These are phyloP conservation scores for Zaprionus lachaisei DNA, from an alignment of 1,140 invertebrate genomes.

Conservation along the genomic window DNA sequence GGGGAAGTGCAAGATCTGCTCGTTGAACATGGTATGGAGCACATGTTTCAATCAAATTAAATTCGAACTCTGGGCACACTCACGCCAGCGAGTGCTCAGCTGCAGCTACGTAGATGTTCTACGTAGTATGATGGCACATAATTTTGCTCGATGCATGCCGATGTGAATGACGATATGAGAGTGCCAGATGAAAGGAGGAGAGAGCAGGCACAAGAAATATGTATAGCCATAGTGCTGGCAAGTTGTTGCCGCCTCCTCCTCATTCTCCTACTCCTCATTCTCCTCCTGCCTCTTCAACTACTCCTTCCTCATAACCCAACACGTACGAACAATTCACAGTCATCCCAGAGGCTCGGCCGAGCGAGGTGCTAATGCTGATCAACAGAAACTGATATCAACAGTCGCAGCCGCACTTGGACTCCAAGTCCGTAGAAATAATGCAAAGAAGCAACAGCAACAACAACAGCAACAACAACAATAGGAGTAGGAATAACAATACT, in stretches of 20 bases:
- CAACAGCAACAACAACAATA: conserved; percentile 18
- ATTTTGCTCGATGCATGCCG: conserved; percentile 59
- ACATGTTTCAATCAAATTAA: conserved; percentile 70
- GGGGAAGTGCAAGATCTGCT: neutral
- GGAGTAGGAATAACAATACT: conserved; percentile 55
- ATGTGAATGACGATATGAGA: conserved; percentile 49
- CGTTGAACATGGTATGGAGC: conserved; percentile 7
- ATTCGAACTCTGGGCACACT: conserved; percentile 54
- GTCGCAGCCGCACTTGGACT: conserved; percentile 22
- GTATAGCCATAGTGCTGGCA: neutral
- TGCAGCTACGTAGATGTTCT: conserved; percentile 18
- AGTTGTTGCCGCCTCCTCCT: neutral
- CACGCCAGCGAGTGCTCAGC: conserved; percentile 25
- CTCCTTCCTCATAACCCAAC: conserved; percentile 74
- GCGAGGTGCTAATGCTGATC: conserved; percentile 82
- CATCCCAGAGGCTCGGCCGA: conserved; percentile 62
- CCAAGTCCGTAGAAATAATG: conserved; percentile 60
- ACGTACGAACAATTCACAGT: conserved; percentile 76
- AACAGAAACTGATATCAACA: conserved; percentile 74
- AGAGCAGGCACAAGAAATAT: neutral
- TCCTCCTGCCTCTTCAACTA: neutral
- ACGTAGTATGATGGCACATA: conserved; percentile 61
- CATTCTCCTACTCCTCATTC: neutral
- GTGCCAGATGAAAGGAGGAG: neutral
- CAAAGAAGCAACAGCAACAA: conserved; percentile 59